Evolutionary conservation across 2,113 vertebrate species (phyloP).

Genomic region (Setophaga kirtlandii): DNA sequence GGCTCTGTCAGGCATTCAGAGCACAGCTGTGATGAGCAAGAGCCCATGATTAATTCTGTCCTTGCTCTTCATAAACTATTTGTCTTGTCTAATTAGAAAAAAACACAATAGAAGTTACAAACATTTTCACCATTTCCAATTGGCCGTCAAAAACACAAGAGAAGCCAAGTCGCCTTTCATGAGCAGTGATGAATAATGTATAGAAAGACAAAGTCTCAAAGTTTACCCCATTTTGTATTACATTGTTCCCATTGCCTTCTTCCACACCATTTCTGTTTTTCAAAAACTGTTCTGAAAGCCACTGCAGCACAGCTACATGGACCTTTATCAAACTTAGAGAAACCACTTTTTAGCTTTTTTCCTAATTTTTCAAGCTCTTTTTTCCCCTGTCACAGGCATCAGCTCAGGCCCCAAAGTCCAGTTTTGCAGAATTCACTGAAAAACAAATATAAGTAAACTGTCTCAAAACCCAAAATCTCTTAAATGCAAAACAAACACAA

Average conservation of each 20-base stretch:
- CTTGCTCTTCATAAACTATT: slow-evolving; percentile 58
- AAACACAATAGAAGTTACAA: slow-evolving; percentile 64
- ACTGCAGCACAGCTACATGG: not conserved
- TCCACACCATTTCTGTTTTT: not conserved
- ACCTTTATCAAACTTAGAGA: not conserved
- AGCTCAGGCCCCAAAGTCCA: not conserved
- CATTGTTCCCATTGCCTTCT: not conserved
- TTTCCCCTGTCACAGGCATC: fast-evolving
- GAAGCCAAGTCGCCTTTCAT: slow-evolving; percentile 38
- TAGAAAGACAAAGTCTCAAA: slow-evolving; percentile 43
- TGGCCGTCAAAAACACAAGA: slow-evolving; percentile 17
- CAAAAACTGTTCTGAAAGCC: not conserved
- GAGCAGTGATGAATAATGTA: slow-evolving; percentile 58
- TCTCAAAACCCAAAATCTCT: not conserved
- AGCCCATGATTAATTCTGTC: slow-evolving; percentile 64
- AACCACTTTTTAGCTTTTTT: not conserved
- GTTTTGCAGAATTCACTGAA: not conserved
- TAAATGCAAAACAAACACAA: not conserved
- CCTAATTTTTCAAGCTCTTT: not conserved
- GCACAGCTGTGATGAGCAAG: slow-evolving; percentile 48
- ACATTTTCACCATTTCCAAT: slow-evolving; percentile 50
- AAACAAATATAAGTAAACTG: not conserved
- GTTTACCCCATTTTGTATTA: not conserved
- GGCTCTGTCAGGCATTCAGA: slow-evolving; percentile 59
- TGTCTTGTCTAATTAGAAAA: slow-evolving; percentile 54